Conservation (phyloP, 2,888 invertebrate genomes). For the Pyralis farinalis region DNA sequence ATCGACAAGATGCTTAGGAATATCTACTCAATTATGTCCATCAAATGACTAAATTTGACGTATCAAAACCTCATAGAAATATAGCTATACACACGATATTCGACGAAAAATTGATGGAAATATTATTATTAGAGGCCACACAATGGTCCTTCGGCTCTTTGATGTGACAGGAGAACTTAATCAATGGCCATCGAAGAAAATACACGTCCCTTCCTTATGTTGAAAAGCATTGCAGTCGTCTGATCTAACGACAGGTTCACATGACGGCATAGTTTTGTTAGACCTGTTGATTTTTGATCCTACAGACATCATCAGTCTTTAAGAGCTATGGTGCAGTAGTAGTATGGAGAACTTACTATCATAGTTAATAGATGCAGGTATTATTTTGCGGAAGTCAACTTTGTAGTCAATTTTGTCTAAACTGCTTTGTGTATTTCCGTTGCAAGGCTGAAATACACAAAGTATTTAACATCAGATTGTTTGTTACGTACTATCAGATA, state of each 20-base stretch:
- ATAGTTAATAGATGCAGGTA: too few relatives aligned
- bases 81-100: neutral
- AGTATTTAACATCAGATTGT: too few relatives aligned
- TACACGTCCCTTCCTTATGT: slow-evolving; percentile 54
- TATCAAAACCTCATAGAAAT: slow-evolving; percentile 7
- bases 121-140: slow-evolving; percentile 53
- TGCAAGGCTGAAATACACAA: too few relatives aligned
- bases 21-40: slow-evolving; percentile 7
- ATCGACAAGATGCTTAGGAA: slow-evolving; percentile 1
- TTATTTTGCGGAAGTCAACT: too few relatives aligned
- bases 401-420: too few relatives aligned
- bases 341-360: too few relatives aligned
- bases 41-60: slow-evolving; percentile 9
- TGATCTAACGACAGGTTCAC: slow-evolving; percentile 6
- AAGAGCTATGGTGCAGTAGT: too few relatives aligned
- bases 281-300: too few relatives aligned
- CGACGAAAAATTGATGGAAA: slow-evolving; percentile 56
- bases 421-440: too few relatives aligned
- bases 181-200: slow-evolving; percentile 64
- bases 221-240: slow-evolving; percentile 20
- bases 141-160: slow-evolving; percentile 61
- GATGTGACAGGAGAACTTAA: slow-evolving; percentile 72
- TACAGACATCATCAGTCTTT: too few relatives aligned
- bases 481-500: too few relatives aligned
- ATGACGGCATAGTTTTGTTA: neutral